Conservation (phyloP, 2,797 vertebrate genomes). For the Pogoniulus pusillus region DNA sequence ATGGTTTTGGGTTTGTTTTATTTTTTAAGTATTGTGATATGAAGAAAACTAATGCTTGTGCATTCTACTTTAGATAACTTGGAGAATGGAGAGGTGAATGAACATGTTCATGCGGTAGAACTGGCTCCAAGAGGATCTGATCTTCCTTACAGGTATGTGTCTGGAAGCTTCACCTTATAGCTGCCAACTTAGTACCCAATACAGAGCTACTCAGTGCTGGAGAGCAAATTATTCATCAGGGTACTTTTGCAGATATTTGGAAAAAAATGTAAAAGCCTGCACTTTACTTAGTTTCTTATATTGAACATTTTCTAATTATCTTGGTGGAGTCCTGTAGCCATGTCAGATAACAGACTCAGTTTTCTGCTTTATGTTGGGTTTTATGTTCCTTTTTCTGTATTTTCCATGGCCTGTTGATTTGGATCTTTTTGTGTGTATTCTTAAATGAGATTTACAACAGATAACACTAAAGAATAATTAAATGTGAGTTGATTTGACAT, state of each 20-base stretch:
- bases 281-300: not conserved
- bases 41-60: conserved; percentile 53
- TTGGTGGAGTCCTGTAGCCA: not conserved
- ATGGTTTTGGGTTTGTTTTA: not conserved
- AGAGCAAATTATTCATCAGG: not conserved
- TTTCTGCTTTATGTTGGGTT: not conserved
- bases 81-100: conserved; percentile 78
- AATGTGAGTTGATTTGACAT: not conserved
- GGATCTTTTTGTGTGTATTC: not conserved
- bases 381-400: not conserved
- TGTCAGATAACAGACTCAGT: not conserved
- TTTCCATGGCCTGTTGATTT: not conserved
- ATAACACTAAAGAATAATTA: not conserved
- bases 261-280: not conserved
- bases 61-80: conserved; percentile 78
- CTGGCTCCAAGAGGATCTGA: conserved; percentile 75
- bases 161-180: not conserved
- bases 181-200: not conserved
- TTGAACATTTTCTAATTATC: not conserved
- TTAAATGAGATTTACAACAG: not conserved
- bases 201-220: not conserved
- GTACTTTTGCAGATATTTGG: not conserved
- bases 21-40: not conserved
- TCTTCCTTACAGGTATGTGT: conserved; percentile 81
- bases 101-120: conserved; percentile 67